Conservation (phyloP, 2,113 vertebrate species). For the Butorides virescens region DNA sequence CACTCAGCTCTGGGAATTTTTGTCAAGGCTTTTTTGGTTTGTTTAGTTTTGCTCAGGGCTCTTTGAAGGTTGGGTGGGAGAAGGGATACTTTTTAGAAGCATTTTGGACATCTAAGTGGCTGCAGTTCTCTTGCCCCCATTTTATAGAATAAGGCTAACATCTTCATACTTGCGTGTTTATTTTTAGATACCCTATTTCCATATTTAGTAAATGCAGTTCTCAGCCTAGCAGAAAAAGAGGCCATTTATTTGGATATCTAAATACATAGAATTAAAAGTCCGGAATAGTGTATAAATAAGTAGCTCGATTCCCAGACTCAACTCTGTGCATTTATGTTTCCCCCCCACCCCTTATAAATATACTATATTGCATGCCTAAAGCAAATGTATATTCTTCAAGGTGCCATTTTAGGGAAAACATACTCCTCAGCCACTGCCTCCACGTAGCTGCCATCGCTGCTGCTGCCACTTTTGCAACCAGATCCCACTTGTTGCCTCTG, state of each 20-base stretch:
- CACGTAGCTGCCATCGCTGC: not conserved
- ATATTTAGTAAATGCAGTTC: constrained; percentile 36
- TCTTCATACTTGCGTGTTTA: constrained; percentile 15
- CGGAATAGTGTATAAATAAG: not conserved
- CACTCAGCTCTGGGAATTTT: not conserved
- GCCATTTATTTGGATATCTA: not conserved
- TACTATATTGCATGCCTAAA: not conserved
- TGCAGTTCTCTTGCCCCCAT: not conserved
- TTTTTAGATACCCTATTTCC: constrained; percentile 45
- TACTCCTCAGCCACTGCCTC: not conserved
- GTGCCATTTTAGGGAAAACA: not conserved
- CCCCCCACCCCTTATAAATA: too few relatives aligned
- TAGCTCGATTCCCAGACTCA: not conserved
- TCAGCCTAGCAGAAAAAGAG: constrained; percentile 1
- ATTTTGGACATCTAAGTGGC: not conserved
- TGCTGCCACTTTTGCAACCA: not conserved
- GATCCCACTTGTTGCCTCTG: not conserved
- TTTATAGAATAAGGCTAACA: not conserved
- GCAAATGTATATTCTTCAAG: not conserved
- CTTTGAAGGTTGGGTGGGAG: not conserved
- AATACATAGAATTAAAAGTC: not conserved
- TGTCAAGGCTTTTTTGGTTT: not conserved
- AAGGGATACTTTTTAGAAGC: not conserved
- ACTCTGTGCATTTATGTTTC: not conserved
- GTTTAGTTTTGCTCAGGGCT: not conserved